Evolutionary conservation across 2,113 vertebrate genomes (phyloP), one percentile per base, ranked within the genome.

Genomic region (Poecile atricapillus): DNA sequence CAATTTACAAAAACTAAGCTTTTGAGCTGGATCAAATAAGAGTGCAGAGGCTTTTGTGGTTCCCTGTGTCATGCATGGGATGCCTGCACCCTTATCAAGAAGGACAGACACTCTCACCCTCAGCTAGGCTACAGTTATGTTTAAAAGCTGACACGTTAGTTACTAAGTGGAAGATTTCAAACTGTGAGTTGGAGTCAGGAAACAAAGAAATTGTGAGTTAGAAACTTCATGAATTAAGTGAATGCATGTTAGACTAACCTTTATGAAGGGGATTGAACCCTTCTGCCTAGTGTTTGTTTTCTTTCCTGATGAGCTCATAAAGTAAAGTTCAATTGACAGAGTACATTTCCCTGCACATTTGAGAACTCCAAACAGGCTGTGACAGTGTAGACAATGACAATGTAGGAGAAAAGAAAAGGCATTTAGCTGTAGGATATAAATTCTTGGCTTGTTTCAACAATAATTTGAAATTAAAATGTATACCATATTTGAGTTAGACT

Each of bases 61-160:
- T 65, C 35, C 11, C 21, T 60, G 4, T 20, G 13, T 62, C 30
- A 65, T 30, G 37, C 3, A 33, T 11, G 5, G 14, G 13, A 52
- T 13, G 43, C 4, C 20, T 62, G 20, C 6, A n/a, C 9, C 25
- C 23, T 56, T 5, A 18, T 2, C 9, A 64, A 10, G 41, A 43
- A 64, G 19, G 16, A 11, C 30, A 7, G 28, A 6, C 24, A 7
- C 27, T 50, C 12, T 24, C 7, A 22, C 15, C 5, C 1, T 64
- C 55, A 81, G 21, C 59, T 24, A 16, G 13, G 39, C n/a, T 49
- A 30, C 1, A 3, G 14, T 56, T 83, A 74, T 60, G 2, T 8
- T 74, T 4, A 14, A 13, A 62, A 17, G 2, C 1, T 0, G 62
- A 3, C 0, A 3, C 30, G 8, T 44, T n/a, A 9, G 2, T n/a